Evolutionary conservation across 2,113 vertebrate genomes (phyloP).

Genomic region (Scomber japonicus): DNA sequence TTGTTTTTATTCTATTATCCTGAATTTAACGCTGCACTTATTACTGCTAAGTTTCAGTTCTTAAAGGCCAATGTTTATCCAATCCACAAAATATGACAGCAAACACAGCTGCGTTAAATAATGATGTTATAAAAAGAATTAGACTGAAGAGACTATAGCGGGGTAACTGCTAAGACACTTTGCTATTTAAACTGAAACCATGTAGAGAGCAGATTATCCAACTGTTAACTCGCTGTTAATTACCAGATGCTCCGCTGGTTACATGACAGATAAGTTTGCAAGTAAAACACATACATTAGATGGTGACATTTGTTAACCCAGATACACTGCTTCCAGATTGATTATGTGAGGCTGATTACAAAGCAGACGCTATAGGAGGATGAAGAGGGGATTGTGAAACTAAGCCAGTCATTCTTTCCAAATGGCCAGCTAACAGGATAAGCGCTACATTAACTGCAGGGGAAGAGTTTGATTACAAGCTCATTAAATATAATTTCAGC

Average conservation of each 20-base stretch:
- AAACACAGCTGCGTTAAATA: constrained; percentile 19
- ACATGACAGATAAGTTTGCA: constrained; percentile 11
- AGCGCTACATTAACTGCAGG: constrained; percentile 31
- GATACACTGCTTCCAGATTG: not conserved
- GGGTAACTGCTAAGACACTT: constrained; percentile 7
- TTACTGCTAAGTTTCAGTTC: not conserved
- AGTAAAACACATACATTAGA: not conserved
- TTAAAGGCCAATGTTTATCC: not conserved
- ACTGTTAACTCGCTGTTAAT: constrained; percentile 40
- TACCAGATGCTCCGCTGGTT: constrained; percentile 42
- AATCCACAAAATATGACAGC: not conserved
- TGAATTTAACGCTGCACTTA: not conserved
- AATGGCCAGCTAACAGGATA: constrained; percentile 42
- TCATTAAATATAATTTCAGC: constrained; percentile 32
- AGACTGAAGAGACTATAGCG: constrained; percentile 7
- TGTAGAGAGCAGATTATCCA: constrained; percentile 39
- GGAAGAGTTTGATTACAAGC: constrained; percentile 53
- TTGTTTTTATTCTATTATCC: not conserved
- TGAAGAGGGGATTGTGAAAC: not conserved
- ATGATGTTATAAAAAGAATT: not conserved
- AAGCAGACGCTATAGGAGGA: not conserved
- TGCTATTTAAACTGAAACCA: constrained; percentile 25
- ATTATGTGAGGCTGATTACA: not conserved
- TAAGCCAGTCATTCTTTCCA: constrained; percentile 6
- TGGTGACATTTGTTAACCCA: not conserved